phyloP scores from a whole-genome alignment of 92 coral and sea anemone genomes.

The Paragorgia papillata region DNA sequence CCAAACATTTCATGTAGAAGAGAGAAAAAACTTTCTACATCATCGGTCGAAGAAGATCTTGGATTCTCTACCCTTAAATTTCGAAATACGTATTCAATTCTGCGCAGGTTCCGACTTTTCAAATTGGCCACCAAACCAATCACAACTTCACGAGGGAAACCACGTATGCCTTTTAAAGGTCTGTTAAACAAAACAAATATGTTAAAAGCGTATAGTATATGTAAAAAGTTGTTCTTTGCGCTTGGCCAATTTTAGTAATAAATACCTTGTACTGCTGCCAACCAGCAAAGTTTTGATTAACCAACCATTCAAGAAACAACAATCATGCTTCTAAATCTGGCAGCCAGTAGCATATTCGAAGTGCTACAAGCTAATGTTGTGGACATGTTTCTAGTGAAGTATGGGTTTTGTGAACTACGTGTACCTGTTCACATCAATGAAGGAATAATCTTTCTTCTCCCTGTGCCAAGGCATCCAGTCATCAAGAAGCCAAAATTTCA shows the following conservation, averaged over 20 bases:
- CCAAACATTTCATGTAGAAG: constrained; percentile 67
- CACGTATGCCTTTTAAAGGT: constrained; percentile 67
- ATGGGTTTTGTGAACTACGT: neutral
- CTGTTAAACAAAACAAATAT: constrained; percentile 41
- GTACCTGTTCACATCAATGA: constrained; percentile 67
- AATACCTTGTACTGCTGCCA: no score
- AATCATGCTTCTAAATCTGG: no score
- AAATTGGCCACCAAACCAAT: no score
- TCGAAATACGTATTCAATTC: constrained; percentile 49
- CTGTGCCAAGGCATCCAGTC: constrained; percentile 74
- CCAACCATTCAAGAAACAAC: no score
- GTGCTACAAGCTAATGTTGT: no score
- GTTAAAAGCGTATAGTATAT: neutral
- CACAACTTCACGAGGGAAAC: constrained; percentile 70
- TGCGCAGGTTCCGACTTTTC: constrained; percentile 60
- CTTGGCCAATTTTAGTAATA: no score
- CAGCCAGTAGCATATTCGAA: no score
- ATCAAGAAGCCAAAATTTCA: constrained; percentile 63
- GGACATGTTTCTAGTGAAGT: no score
- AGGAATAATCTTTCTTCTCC: constrained; percentile 13
- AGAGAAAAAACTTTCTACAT: constrained; percentile 65
- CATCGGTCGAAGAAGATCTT: constrained; percentile 69
- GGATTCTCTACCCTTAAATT: constrained; percentile 69
- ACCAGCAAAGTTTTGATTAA: no score
- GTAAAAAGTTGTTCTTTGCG: neutral